Conservation (phyloP, 2,888 invertebrate species). For the Leptopilina drosophilae region DNA sequence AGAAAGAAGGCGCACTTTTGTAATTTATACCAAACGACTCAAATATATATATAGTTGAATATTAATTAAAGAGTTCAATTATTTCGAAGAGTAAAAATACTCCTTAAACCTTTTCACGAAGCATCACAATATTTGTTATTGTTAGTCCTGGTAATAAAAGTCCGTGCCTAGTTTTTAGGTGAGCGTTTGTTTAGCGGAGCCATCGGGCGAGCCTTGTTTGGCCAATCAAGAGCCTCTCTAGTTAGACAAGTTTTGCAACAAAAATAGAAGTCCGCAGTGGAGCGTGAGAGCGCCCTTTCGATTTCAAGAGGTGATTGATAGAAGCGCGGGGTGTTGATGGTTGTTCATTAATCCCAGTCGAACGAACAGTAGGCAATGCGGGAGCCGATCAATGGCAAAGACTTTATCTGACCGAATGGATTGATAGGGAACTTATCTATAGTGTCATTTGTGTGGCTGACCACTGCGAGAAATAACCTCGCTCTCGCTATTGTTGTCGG, state of each 20-base stretch:
- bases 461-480: constrained; percentile 57
- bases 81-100: too few species aligned
- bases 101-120: too few species aligned
- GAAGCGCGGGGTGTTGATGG: constrained; percentile 67
- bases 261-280: constrained; percentile 13
- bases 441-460: constrained; percentile 64
- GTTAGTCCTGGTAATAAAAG: too few species aligned
- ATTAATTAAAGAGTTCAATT: too few species aligned
- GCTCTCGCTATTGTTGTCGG: constrained; percentile 52
- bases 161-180: too few species aligned
- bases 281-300: constrained; percentile 47
- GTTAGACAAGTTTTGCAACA: constrained; percentile 4
- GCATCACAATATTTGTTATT: too few species aligned
- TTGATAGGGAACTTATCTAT: constrained; percentile 73
- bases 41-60: too few species aligned
- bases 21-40: too few species aligned
- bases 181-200: too few species aligned
- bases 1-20: too few species aligned
- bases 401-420: constrained; percentile 70
- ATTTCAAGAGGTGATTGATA: constrained; percentile 68
- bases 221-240: constrained; percentile 19
- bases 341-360: constrained; percentile 73
- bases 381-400: constrained; percentile 69
- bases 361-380: constrained; percentile 67
- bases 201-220: not conserved